phyloP scores from a whole-genome alignment of 2,797 vertebrate genomes.

The Uromys caudimaculatus region DNA sequence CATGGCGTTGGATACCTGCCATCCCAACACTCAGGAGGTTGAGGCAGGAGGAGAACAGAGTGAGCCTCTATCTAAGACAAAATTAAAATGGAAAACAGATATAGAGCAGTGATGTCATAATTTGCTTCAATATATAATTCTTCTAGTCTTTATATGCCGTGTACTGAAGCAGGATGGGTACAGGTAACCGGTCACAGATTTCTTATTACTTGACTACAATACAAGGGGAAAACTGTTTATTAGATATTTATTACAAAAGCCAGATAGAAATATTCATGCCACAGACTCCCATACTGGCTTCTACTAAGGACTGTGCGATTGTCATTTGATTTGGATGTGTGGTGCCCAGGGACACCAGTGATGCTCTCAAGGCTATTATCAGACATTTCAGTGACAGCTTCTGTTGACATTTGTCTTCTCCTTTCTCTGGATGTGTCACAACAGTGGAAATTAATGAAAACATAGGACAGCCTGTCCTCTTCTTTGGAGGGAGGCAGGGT shows the following conservation, averaged over 20 bases:
- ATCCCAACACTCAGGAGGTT: neutral
- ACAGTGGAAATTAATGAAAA: constrained; percentile 34
- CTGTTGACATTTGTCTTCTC: neutral
- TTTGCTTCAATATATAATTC: constrained; percentile 82
- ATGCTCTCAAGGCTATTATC: neutral
- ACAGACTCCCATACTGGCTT: neutral
- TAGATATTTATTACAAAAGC: neutral
- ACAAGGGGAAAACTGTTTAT: neutral
- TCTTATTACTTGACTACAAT: constrained; percentile 59
- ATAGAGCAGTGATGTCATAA: constrained; percentile 59
- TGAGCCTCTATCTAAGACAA: neutral
- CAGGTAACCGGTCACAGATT: constrained; percentile 77
- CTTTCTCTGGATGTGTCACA: constrained; percentile 31
- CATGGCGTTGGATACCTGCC: neutral
- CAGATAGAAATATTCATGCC: neutral
- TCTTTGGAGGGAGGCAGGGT: neutral
- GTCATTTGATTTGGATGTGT: neutral
- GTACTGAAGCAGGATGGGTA: constrained; percentile 64
- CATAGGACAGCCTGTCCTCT: neutral
- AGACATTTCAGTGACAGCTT: neutral
- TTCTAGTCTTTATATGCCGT: constrained; percentile 72
- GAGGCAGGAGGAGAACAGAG: neutral
- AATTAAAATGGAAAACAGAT: neutral
- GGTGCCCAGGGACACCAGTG: neutral
- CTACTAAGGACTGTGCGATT: neutral